Conservation (phyloP, 2,888 invertebrate species). For the Agrotis exclamationis region DNA sequence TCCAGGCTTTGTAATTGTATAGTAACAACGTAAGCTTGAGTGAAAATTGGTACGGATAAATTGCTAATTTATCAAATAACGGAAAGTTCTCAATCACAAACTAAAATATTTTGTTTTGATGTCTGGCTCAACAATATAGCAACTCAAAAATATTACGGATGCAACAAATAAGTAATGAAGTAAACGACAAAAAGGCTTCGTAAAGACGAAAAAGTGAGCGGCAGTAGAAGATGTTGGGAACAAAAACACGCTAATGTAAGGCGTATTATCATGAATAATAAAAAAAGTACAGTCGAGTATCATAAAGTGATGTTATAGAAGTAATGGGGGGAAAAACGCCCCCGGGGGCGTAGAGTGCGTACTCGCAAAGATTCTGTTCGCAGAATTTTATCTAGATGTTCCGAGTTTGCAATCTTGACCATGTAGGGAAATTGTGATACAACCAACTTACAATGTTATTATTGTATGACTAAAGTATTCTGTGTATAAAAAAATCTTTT, state of each 20-base stretch:
- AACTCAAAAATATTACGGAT: slow-evolving; percentile 45
- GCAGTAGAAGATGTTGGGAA: slow-evolving; percentile 74
- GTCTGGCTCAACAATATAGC: not conserved
- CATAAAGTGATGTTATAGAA: slow-evolving; percentile 88
- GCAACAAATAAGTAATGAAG: slow-evolving; percentile 73
- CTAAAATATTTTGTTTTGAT: not conserved
- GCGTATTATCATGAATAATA: slow-evolving; percentile 89
- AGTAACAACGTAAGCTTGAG: not conserved
- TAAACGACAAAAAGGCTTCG: slow-evolving; percentile 67
- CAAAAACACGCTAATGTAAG: slow-evolving; percentile 85
- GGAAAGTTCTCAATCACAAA: not conserved
- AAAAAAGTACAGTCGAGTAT: slow-evolving; percentile 85
- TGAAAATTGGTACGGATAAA: no score
- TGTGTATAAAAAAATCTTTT: not conserved
- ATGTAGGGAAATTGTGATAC: slow-evolving; percentile 40
- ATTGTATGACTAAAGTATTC: not conserved
- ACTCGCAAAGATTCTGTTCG: slow-evolving; percentile 59
- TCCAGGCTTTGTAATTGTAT: not conserved
- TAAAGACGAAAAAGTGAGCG: slow-evolving; percentile 67
- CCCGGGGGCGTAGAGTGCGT: slow-evolving; percentile 74
- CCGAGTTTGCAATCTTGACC: slow-evolving; percentile 57
- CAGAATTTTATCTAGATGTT: slow-evolving; percentile 58
- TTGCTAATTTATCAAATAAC: no score
- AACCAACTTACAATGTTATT: slow-evolving; percentile 38
- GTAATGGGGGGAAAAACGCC: slow-evolving; percentile 86